Base-by-base conservation (phyloP, 2,888 invertebrate genomes). In the Ormyrus rosae region DNA sequence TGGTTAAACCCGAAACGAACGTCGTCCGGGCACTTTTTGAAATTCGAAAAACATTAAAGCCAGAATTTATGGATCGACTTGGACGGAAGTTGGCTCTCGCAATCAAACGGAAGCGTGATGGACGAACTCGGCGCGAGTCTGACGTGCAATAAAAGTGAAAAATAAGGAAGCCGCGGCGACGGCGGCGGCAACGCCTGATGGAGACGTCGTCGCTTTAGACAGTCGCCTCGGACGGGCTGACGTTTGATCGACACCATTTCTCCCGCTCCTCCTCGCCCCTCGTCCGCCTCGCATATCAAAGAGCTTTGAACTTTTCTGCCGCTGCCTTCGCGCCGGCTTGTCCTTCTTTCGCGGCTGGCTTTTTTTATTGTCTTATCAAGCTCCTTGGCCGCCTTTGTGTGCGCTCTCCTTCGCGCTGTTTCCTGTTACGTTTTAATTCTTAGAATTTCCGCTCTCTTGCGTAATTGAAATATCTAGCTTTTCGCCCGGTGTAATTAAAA, bases 231-330 rank as follows among this genome's bases (percentile, higher is more conserved):
- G 75, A 70, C 65, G 70, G 81, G 83, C 80, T 84, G 87, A 87
- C 87, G 85, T 86, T 87, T 87, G 87, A 87, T 87, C 85, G 87
- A 87, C 87, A 84, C 81, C 84, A 60, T 84, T 83, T 83, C 83
- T 85, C 85, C 34, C 19, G 3, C 45, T 13, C 51, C 51, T n/a
- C 48, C 11, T 64, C 2, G n/a, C 71, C 50, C 56, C 46, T 53
- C n/a, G n/a, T 34, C 53, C 19, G 61, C 11, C 55, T 48, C 56
- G 58, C 63, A 65, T 70, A 78, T 78, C 78, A 81, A 78, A 75
- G 67, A 78, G 78, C 74, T 71, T 70, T 74, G 61, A 67, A 81
- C 70, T 72, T 65, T 53, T 9, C 19, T 13, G 51, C 11, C 0
- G 19, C 19, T 46, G 6, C 64, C 51, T 48, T 45, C 19, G 19